Conservation (phyloP, 2,888 invertebrate genomes). For the Hoplodrina ambigua region DNA sequence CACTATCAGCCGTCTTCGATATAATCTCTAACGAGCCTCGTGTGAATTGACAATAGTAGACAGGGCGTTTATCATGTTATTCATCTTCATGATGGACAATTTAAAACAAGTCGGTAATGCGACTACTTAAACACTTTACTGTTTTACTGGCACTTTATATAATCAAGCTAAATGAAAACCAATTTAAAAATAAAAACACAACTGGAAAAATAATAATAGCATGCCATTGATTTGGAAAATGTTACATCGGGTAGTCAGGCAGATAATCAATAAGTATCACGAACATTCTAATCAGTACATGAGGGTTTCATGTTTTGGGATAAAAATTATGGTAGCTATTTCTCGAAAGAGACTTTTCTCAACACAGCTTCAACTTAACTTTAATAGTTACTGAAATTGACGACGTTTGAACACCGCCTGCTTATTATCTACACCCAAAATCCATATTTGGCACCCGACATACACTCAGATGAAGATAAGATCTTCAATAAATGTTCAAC, state of each 20-base stretch:
- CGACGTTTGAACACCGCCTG: background rate
- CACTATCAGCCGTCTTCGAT: conserved; percentile 7
- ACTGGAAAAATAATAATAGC: background rate
- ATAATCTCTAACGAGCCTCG: conserved; percentile 11
- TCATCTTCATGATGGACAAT: conserved; percentile 11
- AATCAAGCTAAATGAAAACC: too few relatives aligned
- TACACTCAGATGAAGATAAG: conserved; percentile 23
- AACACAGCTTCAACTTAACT: background rate
- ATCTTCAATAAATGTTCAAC: conserved; percentile 17
- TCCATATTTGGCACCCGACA: conserved; percentile 16
- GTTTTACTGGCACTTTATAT: background rate
- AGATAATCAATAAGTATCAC: background rate
- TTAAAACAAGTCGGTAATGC: background rate
- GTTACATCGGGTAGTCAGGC: background rate
- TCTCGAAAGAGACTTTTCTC: background rate
- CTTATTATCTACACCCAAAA: conserved; percentile 20
- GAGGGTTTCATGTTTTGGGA: background rate
- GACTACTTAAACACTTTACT: background rate
- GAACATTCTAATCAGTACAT: background rate
- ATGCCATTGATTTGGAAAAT: background rate
- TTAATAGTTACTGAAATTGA: conserved; percentile 7
- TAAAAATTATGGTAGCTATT: background rate
- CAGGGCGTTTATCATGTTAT: background rate
- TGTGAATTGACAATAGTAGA: conserved; percentile 17
- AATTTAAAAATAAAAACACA: background rate